Conservation (phyloP, 2,888 invertebrate genomes). For the Eutolmus rufibarbis region DNA sequence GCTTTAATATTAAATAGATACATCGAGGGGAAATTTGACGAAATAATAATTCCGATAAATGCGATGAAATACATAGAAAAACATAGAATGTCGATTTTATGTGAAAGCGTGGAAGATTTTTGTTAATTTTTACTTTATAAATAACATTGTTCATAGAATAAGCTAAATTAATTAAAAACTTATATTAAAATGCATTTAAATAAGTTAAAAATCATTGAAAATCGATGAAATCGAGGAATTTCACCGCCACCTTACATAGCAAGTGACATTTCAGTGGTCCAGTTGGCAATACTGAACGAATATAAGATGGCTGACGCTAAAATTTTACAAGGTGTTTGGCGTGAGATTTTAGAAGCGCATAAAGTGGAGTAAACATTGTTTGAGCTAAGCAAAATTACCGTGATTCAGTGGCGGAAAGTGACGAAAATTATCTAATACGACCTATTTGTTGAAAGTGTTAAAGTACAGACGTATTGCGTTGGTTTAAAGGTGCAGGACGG, state of each 20-base stretch:
- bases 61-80: neutral
- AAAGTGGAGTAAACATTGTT: slow-evolving; percentile 27
- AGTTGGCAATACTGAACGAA: slow-evolving; percentile 51
- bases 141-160: neutral
- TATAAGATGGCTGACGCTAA: slow-evolving; percentile 56
- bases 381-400: neutral
- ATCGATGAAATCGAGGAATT: neutral
- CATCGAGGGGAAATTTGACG: neutral
- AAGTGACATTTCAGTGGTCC: slow-evolving; percentile 1
- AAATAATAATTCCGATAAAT: neutral
- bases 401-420: neutral
- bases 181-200: neutral
- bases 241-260: neutral
- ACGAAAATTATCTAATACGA: neutral
- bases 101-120: neutral
- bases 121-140: neutral
- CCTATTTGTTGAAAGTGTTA: neutral
- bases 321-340: slow-evolving; percentile 53
- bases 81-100: neutral
- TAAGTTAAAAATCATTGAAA: neutral
- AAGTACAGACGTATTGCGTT: neutral
- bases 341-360: slow-evolving; percentile 46
- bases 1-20: neutral
- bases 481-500: neutral
- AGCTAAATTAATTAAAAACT: neutral